Evolutionary conservation across 2,888 invertebrate species (phyloP).

Genomic region (Lochmaea crataegi): DNA sequence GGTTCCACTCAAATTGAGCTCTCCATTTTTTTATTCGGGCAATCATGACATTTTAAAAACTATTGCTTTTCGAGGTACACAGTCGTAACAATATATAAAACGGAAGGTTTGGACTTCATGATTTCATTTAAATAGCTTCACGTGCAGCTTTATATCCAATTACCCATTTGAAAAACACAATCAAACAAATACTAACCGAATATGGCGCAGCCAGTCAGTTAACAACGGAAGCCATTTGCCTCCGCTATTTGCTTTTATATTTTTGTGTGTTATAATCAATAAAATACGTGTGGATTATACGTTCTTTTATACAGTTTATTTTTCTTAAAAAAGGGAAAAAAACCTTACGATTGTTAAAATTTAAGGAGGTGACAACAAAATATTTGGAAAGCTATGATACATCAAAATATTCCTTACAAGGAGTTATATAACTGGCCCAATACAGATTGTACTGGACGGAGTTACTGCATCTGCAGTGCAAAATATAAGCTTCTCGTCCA

Average conservation of each 20-base stretch:
- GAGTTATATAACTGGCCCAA: too few relatives aligned
- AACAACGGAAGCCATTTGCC: not conserved
- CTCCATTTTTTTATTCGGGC: not conserved
- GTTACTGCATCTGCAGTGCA: too few relatives aligned
- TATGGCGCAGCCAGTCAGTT: not conserved
- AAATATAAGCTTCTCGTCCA: too few relatives aligned
- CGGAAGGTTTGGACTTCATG: not conserved
- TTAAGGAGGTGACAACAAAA: too few relatives aligned
- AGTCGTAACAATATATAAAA: conserved; percentile 4
- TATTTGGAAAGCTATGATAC: too few relatives aligned
- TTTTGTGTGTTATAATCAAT: too few relatives aligned
- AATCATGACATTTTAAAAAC: conserved; percentile 4
- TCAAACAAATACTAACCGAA: conserved; percentile 6
- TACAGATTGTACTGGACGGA: too few relatives aligned
- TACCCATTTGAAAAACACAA: conserved; percentile 6
- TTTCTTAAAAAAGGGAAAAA: too few relatives aligned
- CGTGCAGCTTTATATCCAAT: conserved; percentile 10
- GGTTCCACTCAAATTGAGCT: not conserved
- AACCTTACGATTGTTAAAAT: too few relatives aligned
- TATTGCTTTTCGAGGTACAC: not conserved
- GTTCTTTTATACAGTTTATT: too few relatives aligned
- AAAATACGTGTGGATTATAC: too few relatives aligned
- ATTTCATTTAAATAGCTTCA: conserved; percentile 6
- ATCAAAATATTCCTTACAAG: too few relatives aligned
- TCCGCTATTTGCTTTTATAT: not conserved